Conservation (phyloP, 2,797 vertebrate genomes). For the Oreortyx pictus region DNA sequence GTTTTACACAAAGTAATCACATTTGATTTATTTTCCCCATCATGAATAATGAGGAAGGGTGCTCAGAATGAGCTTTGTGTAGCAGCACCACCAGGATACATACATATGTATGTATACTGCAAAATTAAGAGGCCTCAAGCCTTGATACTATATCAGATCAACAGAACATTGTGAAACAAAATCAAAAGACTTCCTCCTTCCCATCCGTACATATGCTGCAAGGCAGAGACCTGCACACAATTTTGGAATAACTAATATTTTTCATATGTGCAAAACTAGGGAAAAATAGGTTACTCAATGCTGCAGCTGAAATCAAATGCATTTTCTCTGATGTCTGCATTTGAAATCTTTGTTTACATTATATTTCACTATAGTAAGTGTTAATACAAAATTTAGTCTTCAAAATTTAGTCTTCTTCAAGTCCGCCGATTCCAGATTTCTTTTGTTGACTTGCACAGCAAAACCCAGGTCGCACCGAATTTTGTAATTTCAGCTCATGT, state of each 20-base stretch:
- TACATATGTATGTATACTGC: neutral
- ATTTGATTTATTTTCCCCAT: neutral
- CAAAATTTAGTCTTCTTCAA: neutral
- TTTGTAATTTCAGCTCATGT: neutral
- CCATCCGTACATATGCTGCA: neutral
- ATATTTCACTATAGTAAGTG: neutral
- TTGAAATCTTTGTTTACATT: neutral
- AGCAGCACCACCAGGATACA: neutral
- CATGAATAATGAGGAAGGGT: neutral
- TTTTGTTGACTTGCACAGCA: neutral
- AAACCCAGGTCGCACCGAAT: neutral
- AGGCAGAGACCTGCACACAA: neutral
- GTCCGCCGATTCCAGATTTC: neutral
- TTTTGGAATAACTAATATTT: neutral
- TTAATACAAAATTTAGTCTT: neutral
- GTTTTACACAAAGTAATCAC: neutral
- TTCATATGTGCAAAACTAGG: neutral
- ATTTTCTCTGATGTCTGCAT: neutral
- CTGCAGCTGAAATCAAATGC: neutral
- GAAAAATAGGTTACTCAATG: neutral
- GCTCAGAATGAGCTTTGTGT: neutral
- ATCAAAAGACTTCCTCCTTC: accelerated
- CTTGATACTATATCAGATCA: neutral
- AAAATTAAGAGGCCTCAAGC: neutral
- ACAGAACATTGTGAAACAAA: neutral